phyloP scores from a whole-genome alignment of 2,797 vertebrate genomes.

The Pantherophis vulpinus region DNA sequence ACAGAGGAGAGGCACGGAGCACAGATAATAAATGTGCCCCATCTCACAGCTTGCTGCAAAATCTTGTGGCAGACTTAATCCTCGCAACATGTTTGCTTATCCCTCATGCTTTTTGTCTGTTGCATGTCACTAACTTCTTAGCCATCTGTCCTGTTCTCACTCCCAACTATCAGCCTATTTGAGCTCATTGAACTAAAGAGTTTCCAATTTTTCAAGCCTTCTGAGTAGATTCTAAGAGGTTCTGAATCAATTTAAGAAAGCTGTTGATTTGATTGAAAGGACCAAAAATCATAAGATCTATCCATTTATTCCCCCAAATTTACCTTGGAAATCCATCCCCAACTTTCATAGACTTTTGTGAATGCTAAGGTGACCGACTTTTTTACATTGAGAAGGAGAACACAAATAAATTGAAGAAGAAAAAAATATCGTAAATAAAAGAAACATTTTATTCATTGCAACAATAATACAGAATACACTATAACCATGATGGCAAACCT shows the following conservation, averaged over 20 bases:
- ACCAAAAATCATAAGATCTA: background rate
- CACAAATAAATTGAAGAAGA: too few relatives aligned
- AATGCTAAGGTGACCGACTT: background rate
- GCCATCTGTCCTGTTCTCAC: background rate
- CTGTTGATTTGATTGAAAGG: background rate
- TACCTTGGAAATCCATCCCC: background rate
- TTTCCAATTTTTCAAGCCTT: background rate
- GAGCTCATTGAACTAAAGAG: background rate
- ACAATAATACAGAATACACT: too few relatives aligned
- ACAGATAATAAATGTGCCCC: background rate
- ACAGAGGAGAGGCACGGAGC: background rate
- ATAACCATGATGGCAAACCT: too few relatives aligned
- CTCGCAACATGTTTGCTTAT: background rate
- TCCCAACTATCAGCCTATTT: background rate
- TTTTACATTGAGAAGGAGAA: too few relatives aligned
- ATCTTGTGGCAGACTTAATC: background rate
- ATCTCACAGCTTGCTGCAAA: background rate
- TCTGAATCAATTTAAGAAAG: rapidly evolving
- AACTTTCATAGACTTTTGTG: too few relatives aligned
- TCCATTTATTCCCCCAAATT: background rate
- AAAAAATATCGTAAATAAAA: too few relatives aligned
- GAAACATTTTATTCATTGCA: too few relatives aligned
- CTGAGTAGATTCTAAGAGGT: rapidly evolving
- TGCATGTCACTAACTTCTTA: background rate
- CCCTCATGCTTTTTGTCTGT: background rate